Conservation (phyloP, 2,797 vertebrate species). For the Chelmon rostratus region DNA sequence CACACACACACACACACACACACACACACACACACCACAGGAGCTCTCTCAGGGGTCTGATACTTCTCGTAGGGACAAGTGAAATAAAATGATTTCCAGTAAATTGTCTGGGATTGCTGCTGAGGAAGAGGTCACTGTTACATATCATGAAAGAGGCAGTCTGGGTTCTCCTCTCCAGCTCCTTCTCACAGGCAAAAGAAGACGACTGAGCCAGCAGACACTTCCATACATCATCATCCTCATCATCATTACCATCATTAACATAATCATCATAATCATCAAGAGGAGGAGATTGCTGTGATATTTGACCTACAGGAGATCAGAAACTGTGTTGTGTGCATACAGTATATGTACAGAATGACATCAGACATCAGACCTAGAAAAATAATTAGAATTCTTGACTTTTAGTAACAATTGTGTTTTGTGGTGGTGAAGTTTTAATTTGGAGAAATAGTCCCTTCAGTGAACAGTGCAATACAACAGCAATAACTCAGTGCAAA, state of each 20-base stretch:
- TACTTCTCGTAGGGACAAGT: slow-evolving; percentile 41
- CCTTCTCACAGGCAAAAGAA: slow-evolving; percentile 10
- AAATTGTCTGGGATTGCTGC: slow-evolving; percentile 45
- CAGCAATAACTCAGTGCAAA: neutral
- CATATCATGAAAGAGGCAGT: slow-evolving; percentile 36
- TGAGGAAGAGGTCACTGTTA: slow-evolving; percentile 55
- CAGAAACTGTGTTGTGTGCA: slow-evolving; percentile 4
- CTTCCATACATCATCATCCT: slow-evolving; percentile 58
- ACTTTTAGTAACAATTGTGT: neutral
- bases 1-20: too few relatives aligned
- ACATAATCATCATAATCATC: slow-evolving; percentile 60
- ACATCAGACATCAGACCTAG: neutral
- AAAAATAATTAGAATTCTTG: neutral
- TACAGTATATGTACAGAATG: neutral
- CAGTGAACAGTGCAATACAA: neutral
- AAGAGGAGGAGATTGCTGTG: slow-evolving; percentile 40
- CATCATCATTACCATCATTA: slow-evolving; percentile 65
- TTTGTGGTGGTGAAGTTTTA: neutral
- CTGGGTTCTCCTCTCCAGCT: slow-evolving; percentile 14
- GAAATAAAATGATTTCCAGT: slow-evolving; percentile 57
- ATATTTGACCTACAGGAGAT: slow-evolving; percentile 52
- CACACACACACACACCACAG: too few relatives aligned
- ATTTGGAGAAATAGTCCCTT: neutral
- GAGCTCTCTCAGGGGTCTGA: slow-evolving; percentile 31
- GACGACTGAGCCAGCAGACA: slow-evolving; percentile 43